Conservation (phyloP, 1,140 invertebrate species). For the Telenomus remus region DNA sequence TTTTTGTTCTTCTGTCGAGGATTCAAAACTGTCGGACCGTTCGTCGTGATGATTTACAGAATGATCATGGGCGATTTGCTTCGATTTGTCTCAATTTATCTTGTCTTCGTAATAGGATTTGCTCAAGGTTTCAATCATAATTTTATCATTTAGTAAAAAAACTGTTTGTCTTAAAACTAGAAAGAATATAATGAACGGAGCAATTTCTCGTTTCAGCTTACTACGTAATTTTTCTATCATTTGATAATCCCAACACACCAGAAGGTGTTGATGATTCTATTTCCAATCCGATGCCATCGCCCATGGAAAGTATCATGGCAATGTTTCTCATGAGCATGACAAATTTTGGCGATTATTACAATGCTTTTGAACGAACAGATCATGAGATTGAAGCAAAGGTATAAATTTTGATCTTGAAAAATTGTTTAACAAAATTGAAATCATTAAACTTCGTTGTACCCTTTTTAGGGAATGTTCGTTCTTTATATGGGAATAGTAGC, state of each 20-base stretch:
- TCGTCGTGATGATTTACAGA: slow-evolving; percentile 99
- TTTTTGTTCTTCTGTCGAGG: slow-evolving; percentile 99
- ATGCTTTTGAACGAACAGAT: slow-evolving; percentile 89
- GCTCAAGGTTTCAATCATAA: slow-evolving; percentile 86
- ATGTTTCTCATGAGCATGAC: slow-evolving; percentile 99
- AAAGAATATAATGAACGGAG: too few species aligned
- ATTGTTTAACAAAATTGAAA: neutral
- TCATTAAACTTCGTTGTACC: neutral
- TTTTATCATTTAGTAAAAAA: too few species aligned
- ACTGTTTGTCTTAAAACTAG: too few species aligned
- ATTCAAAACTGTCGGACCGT: slow-evolving; percentile 97
- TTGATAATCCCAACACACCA: slow-evolving; percentile 85
- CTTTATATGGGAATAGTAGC: slow-evolving; percentile 98
- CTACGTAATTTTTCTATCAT: slow-evolving; percentile 93
- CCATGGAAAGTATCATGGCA: slow-evolving; percentile 94
- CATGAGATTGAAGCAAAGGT: slow-evolving; percentile 93
- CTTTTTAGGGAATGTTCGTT: slow-evolving; percentile 88
- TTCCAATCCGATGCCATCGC: slow-evolving; percentile 89
- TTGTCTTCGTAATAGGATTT: slow-evolving; percentile 98
- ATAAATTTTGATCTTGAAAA: slow-evolving; percentile 43
- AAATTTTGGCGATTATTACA: slow-evolving; percentile 96
- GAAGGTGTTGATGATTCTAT: slow-evolving; percentile 84
- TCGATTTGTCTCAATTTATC: slow-evolving; percentile 96
- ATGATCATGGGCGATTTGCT: slow-evolving; percentile 98
- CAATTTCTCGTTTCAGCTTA: slow-evolving; percentile 80